Base-by-base conservation (phyloP, 2,888 invertebrate genomes). In the Julus scanicus region DNA sequence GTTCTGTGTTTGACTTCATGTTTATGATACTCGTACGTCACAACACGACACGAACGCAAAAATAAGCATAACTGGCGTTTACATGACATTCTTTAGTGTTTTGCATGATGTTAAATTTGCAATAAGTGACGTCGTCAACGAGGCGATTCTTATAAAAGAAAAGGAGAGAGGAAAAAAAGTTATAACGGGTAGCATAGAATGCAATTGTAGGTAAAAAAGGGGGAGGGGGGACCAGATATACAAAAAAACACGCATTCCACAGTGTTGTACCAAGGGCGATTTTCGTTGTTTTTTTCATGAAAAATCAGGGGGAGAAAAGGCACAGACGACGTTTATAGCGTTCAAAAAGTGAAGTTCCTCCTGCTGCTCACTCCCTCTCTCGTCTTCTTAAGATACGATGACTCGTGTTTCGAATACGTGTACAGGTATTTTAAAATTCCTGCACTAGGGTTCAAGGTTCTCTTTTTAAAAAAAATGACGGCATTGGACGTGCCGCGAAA, bases 391-490 rank as follows among this genome's bases (percentile, higher is more conserved):
- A 71, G 71, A 71, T 71, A 71, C 71, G 71, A 71, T 71, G 71
- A 71, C 71, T 71, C 71, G 71, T 71, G 71, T 29, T 71, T 71
- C 71, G 71, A 71, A 71, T 71, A 71, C 20, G 20, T 71, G 71
- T 20, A 20, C 71, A 20, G 71, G 20, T 71, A 71, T 71, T 71
- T 71, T 6, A 71, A 20, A 71, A 71, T 71, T 71, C 71, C 29
- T 29, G 71, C 71, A 71, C 71, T 20, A 71, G 71, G 71, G 71
- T 71, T 71, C 71, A 71, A 71, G 71, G 71, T 71, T 71, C 71
- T 71, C 71, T 20, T 4, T 71, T 29, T 6, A 20, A 71, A 71
- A 71, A 53, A 71, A 71, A 6, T 71, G 71, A 71, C 71, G 71
- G 71, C 71, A 71, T 71, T 71, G 71, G 71, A 71, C 29, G 71